A percentile compares a stretch with the other conserved stretches of the same genome.
phyloP scores from a whole-genome alignment of 1,140 invertebrate species.

The Cydia splendana region DNA sequence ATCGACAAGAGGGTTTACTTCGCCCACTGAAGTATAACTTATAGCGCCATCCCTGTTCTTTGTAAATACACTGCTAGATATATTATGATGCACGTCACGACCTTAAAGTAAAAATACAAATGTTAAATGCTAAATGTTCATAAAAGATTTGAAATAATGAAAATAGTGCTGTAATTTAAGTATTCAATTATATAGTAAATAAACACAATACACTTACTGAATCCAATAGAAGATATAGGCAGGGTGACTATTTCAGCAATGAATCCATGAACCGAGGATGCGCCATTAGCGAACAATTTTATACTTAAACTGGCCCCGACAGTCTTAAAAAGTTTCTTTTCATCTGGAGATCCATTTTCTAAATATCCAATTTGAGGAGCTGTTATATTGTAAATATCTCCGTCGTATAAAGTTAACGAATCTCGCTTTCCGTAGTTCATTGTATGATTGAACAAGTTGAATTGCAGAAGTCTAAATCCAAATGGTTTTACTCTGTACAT shows the following conservation, averaged over 20 bases:
- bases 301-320: constrained; percentile 91
- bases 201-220: constrained; percentile 83
- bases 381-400: constrained; percentile 93
- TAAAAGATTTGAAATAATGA: too few relatives aligned
- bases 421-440: constrained; percentile 90
- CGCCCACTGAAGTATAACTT: constrained; percentile 93
- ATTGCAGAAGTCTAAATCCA: constrained; percentile 94
- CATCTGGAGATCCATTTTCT: constrained; percentile 84
- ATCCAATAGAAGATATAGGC: constrained; percentile 93
- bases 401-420: constrained; percentile 93
- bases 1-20: constrained; percentile 96
- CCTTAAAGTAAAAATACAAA: constrained; percentile 81
- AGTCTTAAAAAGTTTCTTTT: constrained; percentile 89
- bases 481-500: constrained; percentile 91
- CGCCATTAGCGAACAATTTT: constrained; percentile 96
- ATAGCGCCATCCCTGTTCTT: constrained; percentile 95
- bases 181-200: too few relatives aligned
- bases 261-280: constrained; percentile 95
- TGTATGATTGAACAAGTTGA: constrained; percentile 96
- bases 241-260: constrained; percentile 98
- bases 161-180: too few relatives aligned
- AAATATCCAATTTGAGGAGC: constrained; percentile 86
- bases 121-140: too few relatives aligned
- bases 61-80: constrained; percentile 91
- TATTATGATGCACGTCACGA: constrained; percentile 94